Percentiles rank a stretch among this genome's conserved stretches.
Evolutionary conservation across 2,888 invertebrate species (phyloP).

Genomic region (Malacosoma neustria): DNA sequence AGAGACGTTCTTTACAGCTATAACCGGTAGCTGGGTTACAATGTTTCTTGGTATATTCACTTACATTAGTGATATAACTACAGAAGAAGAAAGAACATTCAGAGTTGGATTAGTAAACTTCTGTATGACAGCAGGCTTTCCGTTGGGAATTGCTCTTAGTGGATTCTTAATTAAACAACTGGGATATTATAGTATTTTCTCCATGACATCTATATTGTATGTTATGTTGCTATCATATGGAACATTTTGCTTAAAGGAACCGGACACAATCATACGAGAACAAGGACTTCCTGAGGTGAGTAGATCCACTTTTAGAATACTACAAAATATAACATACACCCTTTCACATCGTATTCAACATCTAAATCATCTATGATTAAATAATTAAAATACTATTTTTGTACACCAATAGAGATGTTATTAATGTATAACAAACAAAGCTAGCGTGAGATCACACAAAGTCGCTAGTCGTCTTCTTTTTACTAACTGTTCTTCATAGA

Average conservation of each 20-base stretch:
- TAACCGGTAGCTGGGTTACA: slow-evolving; percentile 73
- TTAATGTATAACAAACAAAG: too few relatives aligned
- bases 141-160: slow-evolving; percentile 70
- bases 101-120: slow-evolving; percentile 78
- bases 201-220: slow-evolving; percentile 47
- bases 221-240: slow-evolving; percentile 82
- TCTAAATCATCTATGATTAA: too few relatives aligned
- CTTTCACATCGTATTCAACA: too few relatives aligned
- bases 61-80: slow-evolving; percentile 77
- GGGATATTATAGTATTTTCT: slow-evolving; percentile 64
- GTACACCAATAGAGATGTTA: too few relatives aligned
- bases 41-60: slow-evolving; percentile 77
- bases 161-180: slow-evolving; percentile 57
- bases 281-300: slow-evolving; percentile 51
- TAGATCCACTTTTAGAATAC: slow-evolving; percentile 12
- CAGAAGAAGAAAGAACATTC: slow-evolving; percentile 72
- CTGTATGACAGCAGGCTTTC: slow-evolving; percentile 73
- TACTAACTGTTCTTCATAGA: too few relatives aligned
- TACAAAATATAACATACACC: too few relatives aligned
- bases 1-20: slow-evolving; percentile 67
- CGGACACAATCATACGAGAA: slow-evolving; percentile 50
- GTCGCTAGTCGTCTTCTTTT: too few relatives aligned
- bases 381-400: too few relatives aligned
- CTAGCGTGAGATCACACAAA: too few relatives aligned
- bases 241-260: slow-evolving; percentile 79